Conservation (phyloP, 2,888 invertebrate genomes). For the Allygus modestus region DNA sequence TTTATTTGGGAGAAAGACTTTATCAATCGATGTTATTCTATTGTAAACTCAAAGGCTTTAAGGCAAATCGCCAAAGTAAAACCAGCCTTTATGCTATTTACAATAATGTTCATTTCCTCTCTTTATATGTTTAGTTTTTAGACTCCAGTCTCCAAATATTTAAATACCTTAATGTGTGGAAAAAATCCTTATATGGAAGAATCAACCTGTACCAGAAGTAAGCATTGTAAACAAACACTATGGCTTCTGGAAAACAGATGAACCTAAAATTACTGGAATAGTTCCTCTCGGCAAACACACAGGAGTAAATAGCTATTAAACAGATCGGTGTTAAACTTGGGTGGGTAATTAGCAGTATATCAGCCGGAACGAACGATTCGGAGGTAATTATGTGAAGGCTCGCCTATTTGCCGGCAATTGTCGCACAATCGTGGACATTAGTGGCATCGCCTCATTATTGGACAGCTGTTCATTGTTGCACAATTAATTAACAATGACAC, state of each 20-base stretch:
- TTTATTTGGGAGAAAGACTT: too few species aligned
- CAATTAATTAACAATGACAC: conserved; percentile 56
- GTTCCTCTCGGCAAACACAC: not conserved
- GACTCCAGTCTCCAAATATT: too few species aligned
- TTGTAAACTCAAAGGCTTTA: too few species aligned
- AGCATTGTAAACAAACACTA: too few species aligned
- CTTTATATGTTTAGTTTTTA: too few species aligned
- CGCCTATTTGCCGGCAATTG: conserved; percentile 45
- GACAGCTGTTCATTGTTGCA: conserved; percentile 57
- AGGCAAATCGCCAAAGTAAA: too few species aligned
- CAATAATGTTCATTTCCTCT: too few species aligned
- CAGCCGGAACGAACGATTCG: conserved; percentile 19
- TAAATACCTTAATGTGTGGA: too few species aligned
- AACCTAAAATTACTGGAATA: not conserved
- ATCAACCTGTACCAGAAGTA: too few species aligned
- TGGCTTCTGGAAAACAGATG: not conserved
- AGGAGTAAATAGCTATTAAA: conserved; percentile 6
- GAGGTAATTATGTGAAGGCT: conserved; percentile 35
- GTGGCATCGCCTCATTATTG: conserved; percentile 42
- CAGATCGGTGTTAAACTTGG: conserved; percentile 16
- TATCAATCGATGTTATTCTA: too few species aligned
- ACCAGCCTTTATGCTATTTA: too few species aligned
- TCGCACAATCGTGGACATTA: conserved; percentile 38
- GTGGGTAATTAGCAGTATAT: conserved; percentile 39
- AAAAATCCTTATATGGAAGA: too few species aligned